Conservation (phyloP, 2,113 vertebrate genomes). For the Prunella himalayana region DNA sequence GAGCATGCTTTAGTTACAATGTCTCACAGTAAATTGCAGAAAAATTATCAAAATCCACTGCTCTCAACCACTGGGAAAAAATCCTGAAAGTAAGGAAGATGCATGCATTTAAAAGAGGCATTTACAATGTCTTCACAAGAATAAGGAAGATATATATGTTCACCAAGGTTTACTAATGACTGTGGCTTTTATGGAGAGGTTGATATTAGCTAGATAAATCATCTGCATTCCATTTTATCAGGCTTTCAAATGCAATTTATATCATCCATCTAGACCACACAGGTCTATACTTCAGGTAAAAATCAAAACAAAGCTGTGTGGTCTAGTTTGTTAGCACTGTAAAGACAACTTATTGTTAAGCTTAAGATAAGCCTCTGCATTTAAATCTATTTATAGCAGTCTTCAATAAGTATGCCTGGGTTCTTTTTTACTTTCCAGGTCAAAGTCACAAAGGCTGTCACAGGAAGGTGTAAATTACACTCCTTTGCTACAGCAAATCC, state of each 20-base stretch:
- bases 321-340: slow-evolving; percentile 28
- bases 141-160: background rate
- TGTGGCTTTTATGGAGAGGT: slow-evolving; percentile 19
- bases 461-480: slow-evolving; percentile 21
- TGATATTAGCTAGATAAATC: slow-evolving; percentile 55
- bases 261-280: slow-evolving; percentile 60
- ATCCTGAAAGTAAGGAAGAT: background rate
- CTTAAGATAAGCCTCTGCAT: slow-evolving; percentile 29
- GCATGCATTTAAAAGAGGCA: background rate
- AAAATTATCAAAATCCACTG: background rate
- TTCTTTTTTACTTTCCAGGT: slow-evolving; percentile 18
- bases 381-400: slow-evolving; percentile 48
- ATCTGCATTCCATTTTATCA: slow-evolving; percentile 54
- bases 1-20: background rate
- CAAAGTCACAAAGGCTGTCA: slow-evolving; percentile 9
- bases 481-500: background rate
- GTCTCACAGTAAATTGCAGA: background rate
- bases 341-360: slow-evolving; percentile 27
- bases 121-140: background rate
- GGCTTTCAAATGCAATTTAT: slow-evolving; percentile 57
- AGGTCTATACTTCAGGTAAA: slow-evolving; percentile 44
- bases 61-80: background rate
- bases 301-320: slow-evolving; percentile 60
- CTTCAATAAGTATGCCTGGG: background rate
- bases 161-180: slow-evolving; percentile 23